Base-by-base conservation (phyloP, 1,140 invertebrate species). In the Archivesica marissinica region DNA sequence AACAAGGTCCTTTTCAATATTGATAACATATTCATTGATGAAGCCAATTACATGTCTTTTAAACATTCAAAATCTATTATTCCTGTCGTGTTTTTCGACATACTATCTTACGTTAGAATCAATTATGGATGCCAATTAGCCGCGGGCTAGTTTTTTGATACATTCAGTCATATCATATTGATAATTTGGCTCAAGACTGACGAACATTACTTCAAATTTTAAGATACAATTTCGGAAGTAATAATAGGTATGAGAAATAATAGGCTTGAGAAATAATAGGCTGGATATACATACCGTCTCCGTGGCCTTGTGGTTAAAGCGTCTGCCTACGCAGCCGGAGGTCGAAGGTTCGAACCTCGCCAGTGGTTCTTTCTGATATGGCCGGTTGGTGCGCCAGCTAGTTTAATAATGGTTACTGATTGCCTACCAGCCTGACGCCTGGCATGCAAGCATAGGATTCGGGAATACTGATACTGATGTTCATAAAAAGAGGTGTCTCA, bases 11-110 rank as follows among this genome's bases (percentile, higher is more conserved):
- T 64, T 35, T 64, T 64, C 38, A 33, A 64, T 35, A 64, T 35
- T 64, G 59, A 64, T 64, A 64, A 64, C 30, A 64, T 64, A 33
- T 35, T 64, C 38, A 64, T 64, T 64, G 59, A 64, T 64, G 38
- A 35, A 33, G n/a, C 30, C 59, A 64, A 64, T 64, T 64, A 64
- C 33, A 64, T 64, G 59, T 17, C 59, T 64, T 35, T 59, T 23
- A 35, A 64, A 35, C 30, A 64, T 64, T 35, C 6, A 64, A 35
- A 64, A 35, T 30, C 59, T 35, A 35, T 64, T 35, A 20, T 9
- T 28, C 59, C 13, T 64, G 30, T 4, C 59, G 59, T 64, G 30
- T 35, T 64, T 64, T 64, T 35, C 3, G 59, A 64, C 59, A 64
- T n/a, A 15, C 15, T 64, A 64, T 64, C 59, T 35, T n/a, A 35